phyloP scores from a whole-genome alignment of 2,888 invertebrate species.

The Himalopsyche kuldschensis region DNA sequence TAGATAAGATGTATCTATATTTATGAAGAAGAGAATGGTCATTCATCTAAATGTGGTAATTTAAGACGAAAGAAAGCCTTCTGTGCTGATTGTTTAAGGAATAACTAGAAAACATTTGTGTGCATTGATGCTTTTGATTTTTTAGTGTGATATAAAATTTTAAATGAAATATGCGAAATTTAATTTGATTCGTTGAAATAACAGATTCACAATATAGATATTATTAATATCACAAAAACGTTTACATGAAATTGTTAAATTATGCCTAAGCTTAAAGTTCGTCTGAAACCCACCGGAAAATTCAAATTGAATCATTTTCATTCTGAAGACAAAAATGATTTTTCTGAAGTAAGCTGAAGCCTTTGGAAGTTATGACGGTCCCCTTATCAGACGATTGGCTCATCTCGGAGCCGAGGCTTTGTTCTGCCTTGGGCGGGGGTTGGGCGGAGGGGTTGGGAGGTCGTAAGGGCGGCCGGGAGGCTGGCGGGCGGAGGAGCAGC shows the following conservation, averaged over 20 bases:
- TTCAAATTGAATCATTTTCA: not conserved
- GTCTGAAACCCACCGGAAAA: not conserved
- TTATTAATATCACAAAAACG: too few relatives aligned
- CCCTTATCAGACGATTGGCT: not conserved
- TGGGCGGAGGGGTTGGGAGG: not conserved
- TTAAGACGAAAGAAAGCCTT: too few relatives aligned
- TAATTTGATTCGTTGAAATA: too few relatives aligned
- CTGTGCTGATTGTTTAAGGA: too few relatives aligned
- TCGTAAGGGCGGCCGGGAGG: not conserved
- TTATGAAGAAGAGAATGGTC: too few relatives aligned
- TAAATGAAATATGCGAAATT: too few relatives aligned
- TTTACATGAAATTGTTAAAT: not conserved
- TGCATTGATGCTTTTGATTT: too few relatives aligned
- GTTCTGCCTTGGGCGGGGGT: not conserved
- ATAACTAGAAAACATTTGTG: too few relatives aligned
- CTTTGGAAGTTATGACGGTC: not conserved
- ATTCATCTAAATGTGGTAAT: too few relatives aligned
- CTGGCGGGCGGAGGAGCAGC: not conserved
- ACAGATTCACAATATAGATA: too few relatives aligned
- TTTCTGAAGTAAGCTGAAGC: not conserved
- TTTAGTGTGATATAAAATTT: too few relatives aligned
- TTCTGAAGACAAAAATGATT: not conserved
- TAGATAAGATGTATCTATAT: too few relatives aligned
- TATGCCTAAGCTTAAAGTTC: not conserved
- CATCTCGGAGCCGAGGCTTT: not conserved